phyloP scores from a whole-genome alignment of 1,140 invertebrate genomes.

The Drosophila lowei region DNA sequence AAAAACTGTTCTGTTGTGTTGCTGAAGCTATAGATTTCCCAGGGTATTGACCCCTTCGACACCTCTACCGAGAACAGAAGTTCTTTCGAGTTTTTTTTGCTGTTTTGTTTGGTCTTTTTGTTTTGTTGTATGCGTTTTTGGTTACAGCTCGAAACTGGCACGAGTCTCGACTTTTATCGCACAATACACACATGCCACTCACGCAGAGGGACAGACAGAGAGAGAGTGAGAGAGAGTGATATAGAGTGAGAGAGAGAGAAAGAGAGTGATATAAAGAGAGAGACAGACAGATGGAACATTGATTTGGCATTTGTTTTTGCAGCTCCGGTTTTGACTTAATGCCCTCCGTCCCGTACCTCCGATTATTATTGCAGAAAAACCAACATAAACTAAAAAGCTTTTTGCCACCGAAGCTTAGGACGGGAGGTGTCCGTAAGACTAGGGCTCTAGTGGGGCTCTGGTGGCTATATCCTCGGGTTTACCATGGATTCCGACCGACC shows the following conservation, averaged over 20 bases:
- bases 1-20: no score
- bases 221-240: slow-evolving; percentile 8
- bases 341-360: slow-evolving; percentile 38
- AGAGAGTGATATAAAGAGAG: neutral
- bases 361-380: slow-evolving; percentile 61
- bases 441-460: slow-evolving; percentile 14
- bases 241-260: neutral
- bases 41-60: no score
- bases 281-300: slow-evolving; percentile 46
- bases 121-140: slow-evolving; percentile 60
- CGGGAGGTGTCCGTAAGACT: neutral
- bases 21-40: no score
- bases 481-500: neutral
- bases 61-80: no score
- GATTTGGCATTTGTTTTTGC: slow-evolving; percentile 64
- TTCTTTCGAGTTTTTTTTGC: slow-evolving; percentile 5
- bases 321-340: slow-evolving; percentile 46
- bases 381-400: slow-evolving; percentile 47
- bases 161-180: slow-evolving; percentile 71
- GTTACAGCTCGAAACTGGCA: slow-evolving; percentile 72
- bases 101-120: slow-evolving; percentile 44
- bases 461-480: slow-evolving; percentile 8
- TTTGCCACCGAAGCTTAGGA: neutral
- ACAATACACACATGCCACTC: slow-evolving; percentile 48
- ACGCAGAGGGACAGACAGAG: slow-evolving; percentile 22